Conservation (phyloP, 1,140 invertebrate species). For the Idris sp. region DNA sequence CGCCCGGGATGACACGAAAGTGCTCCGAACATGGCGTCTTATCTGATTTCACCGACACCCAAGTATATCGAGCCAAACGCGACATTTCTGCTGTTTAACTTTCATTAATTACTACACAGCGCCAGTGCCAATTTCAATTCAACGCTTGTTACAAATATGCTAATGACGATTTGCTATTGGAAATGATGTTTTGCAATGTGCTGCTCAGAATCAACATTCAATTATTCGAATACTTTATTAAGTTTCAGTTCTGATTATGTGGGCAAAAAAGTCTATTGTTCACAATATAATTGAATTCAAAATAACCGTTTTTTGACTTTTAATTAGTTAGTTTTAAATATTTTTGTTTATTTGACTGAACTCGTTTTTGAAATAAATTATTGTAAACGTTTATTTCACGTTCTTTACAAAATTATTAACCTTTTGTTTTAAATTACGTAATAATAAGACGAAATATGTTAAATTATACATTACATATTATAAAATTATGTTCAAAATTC, state of each 20-base stretch:
- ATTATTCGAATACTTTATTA: slow-evolving; percentile 15
- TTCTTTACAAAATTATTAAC: no score
- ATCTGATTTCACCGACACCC: slow-evolving; percentile 74
- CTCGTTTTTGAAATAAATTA: no score
- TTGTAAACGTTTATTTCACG: no score
- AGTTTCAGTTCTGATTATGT: neutral
- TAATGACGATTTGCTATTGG: slow-evolving; percentile 35
- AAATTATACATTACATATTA: no score
- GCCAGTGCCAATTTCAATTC: slow-evolving; percentile 39
- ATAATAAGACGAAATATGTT: no score
- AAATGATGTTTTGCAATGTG: slow-evolving; percentile 37
- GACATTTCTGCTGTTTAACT: slow-evolving; percentile 56
- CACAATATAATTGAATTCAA: no score
- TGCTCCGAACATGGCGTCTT: slow-evolving; percentile 77
- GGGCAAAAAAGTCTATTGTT: no score
- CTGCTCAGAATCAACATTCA: slow-evolving; percentile 6
- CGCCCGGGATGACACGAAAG: slow-evolving; percentile 74
- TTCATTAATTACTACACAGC: slow-evolving; percentile 58
- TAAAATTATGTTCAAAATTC: slow-evolving; percentile 12
- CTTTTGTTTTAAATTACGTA: no score
- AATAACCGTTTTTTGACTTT: no score
- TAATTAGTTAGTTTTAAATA: no score
- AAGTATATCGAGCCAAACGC: slow-evolving; percentile 51
- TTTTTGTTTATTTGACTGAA: no score
- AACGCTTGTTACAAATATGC: slow-evolving; percentile 48